Percentiles rank a stretch among this genome's conserved stretches.
phyloP scores from a whole-genome alignment of 2,797 vertebrate genomes.

The Bryconaethiops microstoma region DNA sequence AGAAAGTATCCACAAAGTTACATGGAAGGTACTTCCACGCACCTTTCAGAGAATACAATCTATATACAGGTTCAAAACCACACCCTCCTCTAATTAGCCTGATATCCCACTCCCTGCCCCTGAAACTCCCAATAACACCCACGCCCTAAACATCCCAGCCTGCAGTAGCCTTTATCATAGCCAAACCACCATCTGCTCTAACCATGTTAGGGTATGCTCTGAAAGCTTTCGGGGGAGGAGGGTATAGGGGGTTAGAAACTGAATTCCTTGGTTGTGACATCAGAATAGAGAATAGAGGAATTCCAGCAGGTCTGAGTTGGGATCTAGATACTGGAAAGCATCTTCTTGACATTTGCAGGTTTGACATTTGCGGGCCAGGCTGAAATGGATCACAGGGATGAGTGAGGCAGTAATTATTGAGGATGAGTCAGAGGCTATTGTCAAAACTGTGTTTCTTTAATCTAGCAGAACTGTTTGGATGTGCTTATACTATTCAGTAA shows the following conservation, averaged over 20 bases:
- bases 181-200: conserved; percentile 62
- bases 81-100: conserved; percentile 42
- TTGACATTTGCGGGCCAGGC: conserved; percentile 21
- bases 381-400: conserved; percentile 16
- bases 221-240: conserved; percentile 59
- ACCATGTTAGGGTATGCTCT: conserved; percentile 79
- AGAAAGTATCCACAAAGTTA: conserved; percentile 65
- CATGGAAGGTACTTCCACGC: conserved; percentile 34
- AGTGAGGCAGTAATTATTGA: background rate
- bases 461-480: conserved; percentile 13
- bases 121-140: conserved; percentile 43
- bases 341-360: conserved; percentile 10
- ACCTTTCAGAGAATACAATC: conserved; percentile 46
- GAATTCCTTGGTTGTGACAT: conserved; percentile 71
- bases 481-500: background rate
- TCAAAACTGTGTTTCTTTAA: conserved; percentile 15
- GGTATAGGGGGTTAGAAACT: conserved; percentile 51
- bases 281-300: conserved; percentile 62
- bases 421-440: background rate
- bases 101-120: conserved; percentile 39
- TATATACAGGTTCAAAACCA: conserved; percentile 72
- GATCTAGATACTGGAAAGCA: conserved; percentile 7
- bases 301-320: conserved; percentile 6
- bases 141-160: conserved; percentile 37
- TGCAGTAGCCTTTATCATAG: conserved; percentile 36